Evolutionary conservation across 2,888 invertebrate genomes (phyloP), one percentile per base, ranked within the genome.

Genomic region (Piscicola geometra): DNA sequence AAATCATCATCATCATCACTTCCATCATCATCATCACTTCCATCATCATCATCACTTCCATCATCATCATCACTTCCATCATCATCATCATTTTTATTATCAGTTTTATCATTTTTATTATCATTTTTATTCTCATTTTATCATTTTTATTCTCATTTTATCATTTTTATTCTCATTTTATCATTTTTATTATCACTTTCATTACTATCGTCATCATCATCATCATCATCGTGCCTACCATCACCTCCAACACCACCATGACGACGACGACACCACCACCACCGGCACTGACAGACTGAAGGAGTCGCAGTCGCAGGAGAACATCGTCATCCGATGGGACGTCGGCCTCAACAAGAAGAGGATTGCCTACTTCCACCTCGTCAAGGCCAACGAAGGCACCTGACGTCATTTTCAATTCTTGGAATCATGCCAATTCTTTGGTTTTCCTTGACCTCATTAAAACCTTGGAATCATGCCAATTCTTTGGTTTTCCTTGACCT

Each of bases 241-340:
- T n/a, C n/a, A n/a, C n/a, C n/a, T n/a, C n/a, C n/a, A n/a, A n/a
- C n/a, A n/a, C n/a, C n/a, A n/a, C n/a, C n/a, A n/a, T n/a, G n/a
- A n/a, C n/a, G n/a, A n/a, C n/a, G n/a, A n/a, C n/a, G n/a, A n/a
- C n/a, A n/a, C n/a, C n/a, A n/a, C n/a, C n/a, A n/a, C n/a, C n/a
- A n/a, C n/a, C n/a, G n/a, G 21, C 30, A 30, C 30, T 3, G 2
- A 15, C 35, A 35, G 32, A 30, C 25, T 75, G 67, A 99, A 99
- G 85, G 99, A 99, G 86, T 94, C 95, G 0, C 97, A 98, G 85
- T 97, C 96, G 0, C 97, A 98, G 85, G 96, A 97, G 82, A 96
- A 96, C 81, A 95, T 99, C 77, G 93, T 95, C 83, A 97, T 99
- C 0, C 91, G 98, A 74, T 99, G 99, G 99, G 98, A 99, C 83